Base-by-base conservation (phyloP, 2,797 vertebrate genomes). In the Spinibarbus caldwelli region DNA sequence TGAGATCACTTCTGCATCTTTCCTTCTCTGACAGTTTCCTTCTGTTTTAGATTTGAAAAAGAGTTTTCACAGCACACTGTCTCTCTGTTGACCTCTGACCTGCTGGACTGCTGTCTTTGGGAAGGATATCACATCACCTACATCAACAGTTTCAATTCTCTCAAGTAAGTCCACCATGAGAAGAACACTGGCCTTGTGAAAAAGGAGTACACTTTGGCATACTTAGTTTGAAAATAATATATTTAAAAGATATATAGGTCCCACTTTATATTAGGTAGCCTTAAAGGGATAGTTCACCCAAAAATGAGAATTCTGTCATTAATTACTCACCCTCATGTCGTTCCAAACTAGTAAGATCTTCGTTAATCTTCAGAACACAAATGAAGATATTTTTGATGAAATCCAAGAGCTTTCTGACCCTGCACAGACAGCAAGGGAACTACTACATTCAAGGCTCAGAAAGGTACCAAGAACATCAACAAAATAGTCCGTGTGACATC, bases 131-230 rank as follows among this genome's bases (percentile, higher is more conserved):
- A 95, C 2, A 83, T 93, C 59, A 91, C 93, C 80, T 95, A 95
- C 80, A 84, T 96, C 75, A 97, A 96, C 80, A 90, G 86, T 89
- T 94, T 93, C 84, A 89, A 88, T 0, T 92, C 93, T 7, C 85
- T 97, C 71, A 86, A 85, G 96, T 96, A 93, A 92, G 90, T 82
- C n/a, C 76, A 62, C 26, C 21, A 2, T 57, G 49, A 80, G 41
- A 49, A 4, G 10, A 38, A 68, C 14, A 23, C 23, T 81, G 5
- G 23, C n/a, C 2, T 52, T 85, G 5, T n/a, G 14, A 36, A 54
- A 68, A 45, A 66, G 26, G 29, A 68, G 47, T 70, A 66, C 29
- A 1, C 62, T 66, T 6, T 66, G 15, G 29, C 29, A 64, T 64
- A 26, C 78, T 26, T 43, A 36, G 26, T 66, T 38, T 0, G 2